phyloP scores from a whole-genome alignment of 2,113 vertebrate genomes.

The Pontoporia blainvillei region DNA sequence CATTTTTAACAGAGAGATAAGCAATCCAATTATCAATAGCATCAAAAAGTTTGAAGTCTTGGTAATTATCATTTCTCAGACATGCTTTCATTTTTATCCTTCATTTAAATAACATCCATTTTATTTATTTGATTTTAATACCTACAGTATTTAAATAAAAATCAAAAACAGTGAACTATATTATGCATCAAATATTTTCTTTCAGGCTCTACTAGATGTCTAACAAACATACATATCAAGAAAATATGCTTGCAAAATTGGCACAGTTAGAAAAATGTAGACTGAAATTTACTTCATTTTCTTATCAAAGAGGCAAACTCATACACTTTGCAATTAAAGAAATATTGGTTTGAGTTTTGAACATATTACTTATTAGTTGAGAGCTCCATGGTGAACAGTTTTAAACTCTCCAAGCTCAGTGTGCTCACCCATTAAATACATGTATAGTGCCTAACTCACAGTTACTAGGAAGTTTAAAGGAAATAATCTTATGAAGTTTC shows the following conservation, averaged over 20 bases:
- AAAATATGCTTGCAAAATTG: background rate
- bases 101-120: constrained; percentile 7
- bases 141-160: background rate
- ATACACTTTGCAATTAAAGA: background rate
- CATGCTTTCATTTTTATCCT: background rate
- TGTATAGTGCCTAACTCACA: background rate
- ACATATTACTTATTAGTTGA: background rate
- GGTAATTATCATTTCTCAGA: background rate
- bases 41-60: background rate
- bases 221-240: background rate
- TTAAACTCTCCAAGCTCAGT: background rate
- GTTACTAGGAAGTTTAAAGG: background rate
- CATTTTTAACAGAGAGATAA: constrained; percentile 18
- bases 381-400: background rate
- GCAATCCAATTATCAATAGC: background rate
- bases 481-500: background rate
- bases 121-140: constrained; percentile 20
- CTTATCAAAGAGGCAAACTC: background rate
- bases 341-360: background rate
- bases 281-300: background rate
- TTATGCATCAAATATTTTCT: background rate
- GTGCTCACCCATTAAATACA: background rate
- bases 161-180: background rate
- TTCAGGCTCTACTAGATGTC: background rate
- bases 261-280: background rate